Conservation (phyloP, 2,113 vertebrate genomes). For the Syngnathus typhle region DNA sequence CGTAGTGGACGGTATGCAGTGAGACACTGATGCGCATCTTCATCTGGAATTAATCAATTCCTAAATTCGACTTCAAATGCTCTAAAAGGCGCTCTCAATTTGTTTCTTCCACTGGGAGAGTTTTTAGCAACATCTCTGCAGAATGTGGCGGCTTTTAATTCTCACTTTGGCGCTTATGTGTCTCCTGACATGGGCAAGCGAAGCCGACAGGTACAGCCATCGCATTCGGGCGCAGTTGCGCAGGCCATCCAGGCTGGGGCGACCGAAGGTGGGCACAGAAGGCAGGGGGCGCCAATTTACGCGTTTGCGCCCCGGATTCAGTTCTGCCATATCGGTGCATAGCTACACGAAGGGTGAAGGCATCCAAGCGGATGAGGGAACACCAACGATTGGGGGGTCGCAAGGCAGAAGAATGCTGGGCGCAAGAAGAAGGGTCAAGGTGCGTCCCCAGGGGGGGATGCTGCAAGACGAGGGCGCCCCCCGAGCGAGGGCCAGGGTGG, state of each 20-base stretch:
- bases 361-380: slow-evolving; percentile 54
- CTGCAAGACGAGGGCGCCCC: slow-evolving; percentile 75
- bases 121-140: slow-evolving; percentile 11
- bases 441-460: slow-evolving; percentile 55
- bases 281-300: slow-evolving; percentile 13
- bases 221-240: slow-evolving; percentile 21
- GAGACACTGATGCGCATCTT: slow-evolving; percentile 17
- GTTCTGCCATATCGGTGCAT: slow-evolving; percentile 52
- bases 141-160: slow-evolving; percentile 59
- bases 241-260: slow-evolving; percentile 27
- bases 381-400: not conserved
- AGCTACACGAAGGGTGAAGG: slow-evolving; percentile 18
- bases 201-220: slow-evolving; percentile 45
- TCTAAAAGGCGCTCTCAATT: slow-evolving; percentile 24
- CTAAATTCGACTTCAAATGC: slow-evolving; percentile 26
- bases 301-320: slow-evolving; percentile 33
- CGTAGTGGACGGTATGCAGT: slow-evolving; percentile 24
- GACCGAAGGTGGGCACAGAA: not conserved
- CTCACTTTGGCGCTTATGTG: slow-evolving; percentile 69
- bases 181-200: slow-evolving; percentile 70
- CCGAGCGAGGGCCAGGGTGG: slow-evolving; percentile 63
- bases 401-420: slow-evolving; percentile 36
- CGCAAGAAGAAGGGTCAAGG: slow-evolving; percentile 51
- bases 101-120: not conserved
- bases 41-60: slow-evolving; percentile 38